These are phyloP conservation scores for Neoarius graeffei DNA, from an alignment of 2,113 vertebrate species.

Conservation along the genomic window DNA sequence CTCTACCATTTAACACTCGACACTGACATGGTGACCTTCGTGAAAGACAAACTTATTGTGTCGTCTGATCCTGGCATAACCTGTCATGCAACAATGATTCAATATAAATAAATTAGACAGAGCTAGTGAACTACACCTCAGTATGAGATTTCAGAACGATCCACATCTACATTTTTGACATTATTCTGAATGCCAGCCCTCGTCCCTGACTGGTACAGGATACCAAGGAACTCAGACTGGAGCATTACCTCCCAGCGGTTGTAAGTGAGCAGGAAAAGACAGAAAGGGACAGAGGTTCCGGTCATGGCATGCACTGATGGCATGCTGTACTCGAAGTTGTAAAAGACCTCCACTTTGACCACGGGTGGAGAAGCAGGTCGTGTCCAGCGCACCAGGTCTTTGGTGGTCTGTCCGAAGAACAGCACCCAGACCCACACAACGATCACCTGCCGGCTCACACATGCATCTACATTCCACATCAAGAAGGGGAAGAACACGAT, in stretches of 20 bases:
- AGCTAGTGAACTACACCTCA: neutral
- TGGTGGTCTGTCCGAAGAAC: slow-evolving; percentile 96
- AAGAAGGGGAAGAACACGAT: slow-evolving; percentile 93
- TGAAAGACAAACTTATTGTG: too few species aligned
- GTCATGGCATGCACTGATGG: slow-evolving; percentile 99
- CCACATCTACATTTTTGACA: too few species aligned
- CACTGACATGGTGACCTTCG: too few species aligned
- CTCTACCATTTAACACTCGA: too few species aligned
- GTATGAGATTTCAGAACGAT: neutral
- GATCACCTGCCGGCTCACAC: slow-evolving; percentile 87
- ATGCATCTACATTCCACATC: slow-evolving; percentile 92
- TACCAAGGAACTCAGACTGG: neutral
- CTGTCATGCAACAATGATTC: neutral
- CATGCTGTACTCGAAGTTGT: slow-evolving; percentile 98
- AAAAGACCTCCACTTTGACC: slow-evolving; percentile 96
- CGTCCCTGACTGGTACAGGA: neutral
- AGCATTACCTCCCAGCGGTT: slow-evolving; percentile 90
- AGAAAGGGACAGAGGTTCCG: slow-evolving; percentile 90
- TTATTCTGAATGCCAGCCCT: neutral
- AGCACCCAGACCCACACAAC: slow-evolving; percentile 95
- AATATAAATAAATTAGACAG: neutral
- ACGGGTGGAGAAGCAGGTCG: slow-evolving; percentile 93
- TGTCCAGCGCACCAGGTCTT: slow-evolving; percentile 93
- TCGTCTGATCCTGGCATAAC: neutral
- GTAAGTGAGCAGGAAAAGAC: slow-evolving; percentile 87